A percentile compares a stretch with the other conserved stretches of the same genome.
Conservation (phyloP, 2,888 invertebrate genomes). For the Nymphalis polychloros region DNA sequence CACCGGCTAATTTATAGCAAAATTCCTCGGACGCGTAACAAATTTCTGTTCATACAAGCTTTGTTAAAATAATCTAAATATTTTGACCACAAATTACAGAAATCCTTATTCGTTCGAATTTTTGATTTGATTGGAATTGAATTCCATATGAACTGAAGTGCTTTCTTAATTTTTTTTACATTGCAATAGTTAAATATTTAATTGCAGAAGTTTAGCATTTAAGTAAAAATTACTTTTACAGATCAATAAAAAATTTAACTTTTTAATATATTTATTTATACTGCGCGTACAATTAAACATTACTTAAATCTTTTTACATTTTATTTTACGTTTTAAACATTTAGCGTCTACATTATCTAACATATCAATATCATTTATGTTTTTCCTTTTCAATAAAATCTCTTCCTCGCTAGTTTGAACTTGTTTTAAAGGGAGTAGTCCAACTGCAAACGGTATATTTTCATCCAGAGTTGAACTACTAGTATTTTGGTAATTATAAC, state of each 20-base stretch:
- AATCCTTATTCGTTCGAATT: too few relatives aligned
- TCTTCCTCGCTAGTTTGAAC: slow-evolving; percentile 53
- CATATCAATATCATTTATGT: slow-evolving; percentile 50
- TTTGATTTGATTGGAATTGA: too few relatives aligned
- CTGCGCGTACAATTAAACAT: neutral
- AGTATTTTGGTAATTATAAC: slow-evolving; percentile 21
- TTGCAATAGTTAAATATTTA: too few relatives aligned
- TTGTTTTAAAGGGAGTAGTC: slow-evolving; percentile 68
- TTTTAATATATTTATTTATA: slow-evolving; percentile 1
- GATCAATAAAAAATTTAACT: neutral
- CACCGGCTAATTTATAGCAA: too few relatives aligned
- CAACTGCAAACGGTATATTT: slow-evolving; percentile 74
- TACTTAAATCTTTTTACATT: slow-evolving; percentile 59
- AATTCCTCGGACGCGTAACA: too few relatives aligned
- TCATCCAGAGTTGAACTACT: slow-evolving; percentile 51
- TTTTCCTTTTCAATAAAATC: slow-evolving; percentile 60
- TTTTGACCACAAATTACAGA: too few relatives aligned
- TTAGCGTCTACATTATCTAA: slow-evolving; percentile 64
- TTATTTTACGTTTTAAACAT: slow-evolving; percentile 73
- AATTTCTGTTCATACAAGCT: too few relatives aligned
- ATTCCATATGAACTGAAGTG: too few relatives aligned
- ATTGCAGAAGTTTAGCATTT: too few relatives aligned
- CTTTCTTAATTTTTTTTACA: too few relatives aligned
- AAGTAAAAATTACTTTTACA: neutral
- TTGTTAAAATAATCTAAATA: too few relatives aligned